Conservation (phyloP, 2,113 vertebrate species). For the Arvicanthis niloticus region DNA sequence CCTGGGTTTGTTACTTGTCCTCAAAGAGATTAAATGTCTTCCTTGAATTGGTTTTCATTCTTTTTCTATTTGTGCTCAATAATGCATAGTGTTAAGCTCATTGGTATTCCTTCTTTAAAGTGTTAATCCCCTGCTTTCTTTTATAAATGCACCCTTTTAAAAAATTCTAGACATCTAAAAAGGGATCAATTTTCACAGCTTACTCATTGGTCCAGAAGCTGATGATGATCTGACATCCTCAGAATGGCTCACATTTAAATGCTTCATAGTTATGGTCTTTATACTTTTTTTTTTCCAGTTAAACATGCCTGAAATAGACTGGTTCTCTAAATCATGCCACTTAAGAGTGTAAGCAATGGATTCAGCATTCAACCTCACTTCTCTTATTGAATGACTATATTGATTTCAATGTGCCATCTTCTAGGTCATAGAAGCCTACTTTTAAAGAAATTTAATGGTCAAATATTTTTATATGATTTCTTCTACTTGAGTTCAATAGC, state of each 20-base stretch:
- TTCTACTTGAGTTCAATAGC: neutral
- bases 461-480: constrained; percentile 53
- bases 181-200: constrained; percentile 1
- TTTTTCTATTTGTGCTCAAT: constrained; percentile 40
- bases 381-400: constrained; percentile 25
- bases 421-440: constrained; percentile 35
- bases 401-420: constrained; percentile 76
- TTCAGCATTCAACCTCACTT: neutral
- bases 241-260: constrained; percentile 69
- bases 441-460: neutral
- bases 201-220: constrained; percentile 21
- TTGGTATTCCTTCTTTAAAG: neutral
- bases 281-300: constrained; percentile 37
- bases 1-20: neutral
- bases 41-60: neutral
- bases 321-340: constrained; percentile 60
- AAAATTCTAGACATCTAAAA: neutral
- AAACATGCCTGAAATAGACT: constrained; percentile 60
- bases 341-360: constrained; percentile 59
- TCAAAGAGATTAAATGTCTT: constrained; percentile 29
- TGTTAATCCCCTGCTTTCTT: constrained; percentile 21
- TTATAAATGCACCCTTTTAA: constrained; percentile 12
- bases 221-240: neutral
- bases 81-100: constrained; percentile 12
- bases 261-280: constrained; percentile 55